phyloP scores from a whole-genome alignment of 2,888 invertebrate species.

The Stenurella melanura region DNA sequence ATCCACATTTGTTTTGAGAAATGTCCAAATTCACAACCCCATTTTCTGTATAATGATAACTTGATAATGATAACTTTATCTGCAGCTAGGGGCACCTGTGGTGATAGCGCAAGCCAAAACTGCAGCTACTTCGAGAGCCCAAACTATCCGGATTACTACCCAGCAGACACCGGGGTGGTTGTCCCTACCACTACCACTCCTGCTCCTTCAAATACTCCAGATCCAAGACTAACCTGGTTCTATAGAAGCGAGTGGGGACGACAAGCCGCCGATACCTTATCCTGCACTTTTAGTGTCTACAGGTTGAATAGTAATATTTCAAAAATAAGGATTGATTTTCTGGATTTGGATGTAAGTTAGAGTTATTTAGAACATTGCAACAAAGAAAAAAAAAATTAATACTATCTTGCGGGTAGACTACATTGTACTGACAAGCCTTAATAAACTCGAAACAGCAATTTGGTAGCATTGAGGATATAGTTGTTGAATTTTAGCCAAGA shows the following conservation, averaged over 20 bases:
- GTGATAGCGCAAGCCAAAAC: conserved; percentile 77
- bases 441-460: too few species aligned
- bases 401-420: too few species aligned
- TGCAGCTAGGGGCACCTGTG: conserved; percentile 81
- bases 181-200: conserved; percentile 60
- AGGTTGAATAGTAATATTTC: conserved; percentile 78
- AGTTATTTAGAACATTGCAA: conserved; percentile 9
- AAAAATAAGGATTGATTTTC: conserved; percentile 83
- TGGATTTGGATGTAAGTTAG: conserved; percentile 79
- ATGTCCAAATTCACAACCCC: too few species aligned
- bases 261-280: conserved; percentile 74
- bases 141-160: conserved; percentile 77
- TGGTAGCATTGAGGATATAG: too few species aligned
- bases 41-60: too few species aligned
- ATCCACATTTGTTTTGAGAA: neutral
- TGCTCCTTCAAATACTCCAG: conserved; percentile 62
- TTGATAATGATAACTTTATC: too few species aligned
- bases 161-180: conserved; percentile 62
- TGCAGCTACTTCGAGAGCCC: conserved; percentile 85
- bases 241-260: conserved; percentile 48
- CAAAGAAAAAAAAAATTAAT: too few species aligned
- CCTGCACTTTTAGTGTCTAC: conserved; percentile 80
- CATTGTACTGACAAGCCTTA: too few species aligned
- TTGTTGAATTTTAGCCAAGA: too few species aligned
- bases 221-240: conserved; percentile 60